Evolutionary conservation across 1,140 invertebrate genomes (phyloP).

Genomic region (Mylabris phalerata): DNA sequence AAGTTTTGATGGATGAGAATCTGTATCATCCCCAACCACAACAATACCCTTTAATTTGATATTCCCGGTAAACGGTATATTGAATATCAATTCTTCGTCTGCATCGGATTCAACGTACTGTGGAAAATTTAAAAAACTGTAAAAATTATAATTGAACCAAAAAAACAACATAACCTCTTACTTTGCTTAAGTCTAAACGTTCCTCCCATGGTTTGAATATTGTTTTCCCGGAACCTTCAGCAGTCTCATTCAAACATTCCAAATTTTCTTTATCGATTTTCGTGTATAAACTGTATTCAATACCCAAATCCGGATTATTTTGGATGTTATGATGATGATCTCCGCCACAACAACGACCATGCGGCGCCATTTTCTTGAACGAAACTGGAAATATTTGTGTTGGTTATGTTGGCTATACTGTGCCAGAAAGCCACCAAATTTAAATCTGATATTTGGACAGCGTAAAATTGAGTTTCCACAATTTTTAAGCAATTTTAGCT

Average conservation of each 20-base stretch:
- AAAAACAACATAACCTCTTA: constrained; percentile 16
- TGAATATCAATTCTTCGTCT: constrained; percentile 90
- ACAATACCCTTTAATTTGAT: constrained; percentile 92
- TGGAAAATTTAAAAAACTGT: constrained; percentile 5
- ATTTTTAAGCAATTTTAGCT: no score
- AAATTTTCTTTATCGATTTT: constrained; percentile 88
- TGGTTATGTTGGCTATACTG: neutral
- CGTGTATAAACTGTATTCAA: constrained; percentile 79
- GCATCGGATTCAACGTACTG: constrained; percentile 92
- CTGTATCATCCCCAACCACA: constrained; percentile 77
- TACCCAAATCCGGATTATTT: constrained; percentile 65
- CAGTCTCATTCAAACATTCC: constrained; percentile 83
- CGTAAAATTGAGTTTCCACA: no score
- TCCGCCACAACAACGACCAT: constrained; percentile 37
- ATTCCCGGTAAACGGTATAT: constrained; percentile 93
- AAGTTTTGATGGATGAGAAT: constrained; percentile 75
- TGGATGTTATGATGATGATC: constrained; percentile 46
- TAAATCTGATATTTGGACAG: no score
- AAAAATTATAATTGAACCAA: neutral
- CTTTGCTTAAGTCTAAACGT: constrained; percentile 60
- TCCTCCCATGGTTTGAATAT: constrained; percentile 93
- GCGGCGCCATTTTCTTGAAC: constrained; percentile 32
- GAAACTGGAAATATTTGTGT: neutral
- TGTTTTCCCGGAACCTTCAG: constrained; percentile 75
- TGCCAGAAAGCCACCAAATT: no score